phyloP scores from a whole-genome alignment of 1,140 invertebrate genomes.

The Cecropterus lyciades region DNA sequence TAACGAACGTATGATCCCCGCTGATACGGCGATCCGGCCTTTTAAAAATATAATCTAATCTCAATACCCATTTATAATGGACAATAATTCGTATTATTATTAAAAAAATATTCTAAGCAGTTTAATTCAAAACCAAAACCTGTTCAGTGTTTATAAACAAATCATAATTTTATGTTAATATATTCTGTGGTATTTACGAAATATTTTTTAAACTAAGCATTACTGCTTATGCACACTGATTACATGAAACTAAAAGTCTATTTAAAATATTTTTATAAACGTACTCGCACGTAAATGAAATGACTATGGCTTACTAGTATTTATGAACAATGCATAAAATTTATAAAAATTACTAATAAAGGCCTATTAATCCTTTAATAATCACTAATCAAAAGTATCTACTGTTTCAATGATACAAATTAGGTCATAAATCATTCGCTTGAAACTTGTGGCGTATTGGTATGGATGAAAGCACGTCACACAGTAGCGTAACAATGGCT shows the following conservation, averaged over 20 bases:
- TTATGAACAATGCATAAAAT: no score
- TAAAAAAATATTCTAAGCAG: not conserved
- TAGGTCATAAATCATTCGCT: conserved; percentile 21
- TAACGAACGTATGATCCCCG: not conserved
- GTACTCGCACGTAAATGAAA: no score
- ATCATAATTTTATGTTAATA: not conserved
- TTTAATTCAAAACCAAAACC: not conserved
- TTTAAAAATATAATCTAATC: not conserved
- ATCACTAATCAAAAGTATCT: no score
- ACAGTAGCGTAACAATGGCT: conserved; percentile 26
- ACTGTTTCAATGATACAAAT: no score
- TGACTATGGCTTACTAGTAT: no score
- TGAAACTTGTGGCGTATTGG: conserved; percentile 29
- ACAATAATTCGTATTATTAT: not conserved
- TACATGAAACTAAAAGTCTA: no score
- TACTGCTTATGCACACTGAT: no score
- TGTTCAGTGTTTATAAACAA: conserved; percentile 3
- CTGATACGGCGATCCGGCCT: conserved; percentile 1
- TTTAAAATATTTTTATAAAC: no score
- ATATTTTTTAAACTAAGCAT: no score
- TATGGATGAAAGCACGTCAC: conserved; percentile 9
- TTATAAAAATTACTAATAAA: no score
- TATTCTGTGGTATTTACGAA: no score
- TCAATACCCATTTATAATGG: not conserved
- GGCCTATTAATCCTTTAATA: no score